A percentile compares a stretch with the other conserved stretches of the same genome.
Conservation (phyloP, 2,888 invertebrate species). For the Malacosoma neustria region DNA sequence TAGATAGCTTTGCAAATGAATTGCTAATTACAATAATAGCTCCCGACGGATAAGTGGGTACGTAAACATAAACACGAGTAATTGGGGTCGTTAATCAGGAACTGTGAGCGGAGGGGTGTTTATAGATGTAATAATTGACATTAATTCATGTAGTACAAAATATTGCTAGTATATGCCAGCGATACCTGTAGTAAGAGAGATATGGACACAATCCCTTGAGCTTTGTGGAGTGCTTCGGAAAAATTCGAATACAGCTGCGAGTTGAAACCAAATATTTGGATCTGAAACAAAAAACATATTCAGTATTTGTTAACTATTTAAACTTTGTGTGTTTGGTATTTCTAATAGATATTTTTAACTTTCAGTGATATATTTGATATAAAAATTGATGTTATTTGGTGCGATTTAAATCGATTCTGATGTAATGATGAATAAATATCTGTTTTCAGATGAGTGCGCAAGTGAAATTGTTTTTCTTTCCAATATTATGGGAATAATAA, state of each 20-base stretch:
- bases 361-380: no score
- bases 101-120: background rate
- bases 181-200: constrained; percentile 94
- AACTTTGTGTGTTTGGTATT: no score
- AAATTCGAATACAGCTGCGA: constrained; percentile 97
- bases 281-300: constrained; percentile 78
- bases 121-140: background rate
- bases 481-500: background rate
- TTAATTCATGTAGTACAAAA: constrained; percentile 90
- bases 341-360: no score
- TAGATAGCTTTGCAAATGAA: background rate
- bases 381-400: no score
- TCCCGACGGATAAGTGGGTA: constrained; percentile 10
- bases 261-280: constrained; percentile 99
- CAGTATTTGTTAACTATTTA: no score
- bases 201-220: constrained; percentile 96
- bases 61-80: background rate
- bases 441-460: no score
- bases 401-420: no score
- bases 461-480: no score
- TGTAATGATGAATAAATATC: no score
- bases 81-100: background rate
- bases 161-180: constrained; percentile 71
- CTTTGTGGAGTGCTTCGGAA: constrained; percentile 93
- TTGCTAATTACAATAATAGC: background rate